These are phyloP conservation scores for Potamarius usumacintae DNA, from an alignment of 2,113 vertebrate species.

Conservation along the genomic window DNA sequence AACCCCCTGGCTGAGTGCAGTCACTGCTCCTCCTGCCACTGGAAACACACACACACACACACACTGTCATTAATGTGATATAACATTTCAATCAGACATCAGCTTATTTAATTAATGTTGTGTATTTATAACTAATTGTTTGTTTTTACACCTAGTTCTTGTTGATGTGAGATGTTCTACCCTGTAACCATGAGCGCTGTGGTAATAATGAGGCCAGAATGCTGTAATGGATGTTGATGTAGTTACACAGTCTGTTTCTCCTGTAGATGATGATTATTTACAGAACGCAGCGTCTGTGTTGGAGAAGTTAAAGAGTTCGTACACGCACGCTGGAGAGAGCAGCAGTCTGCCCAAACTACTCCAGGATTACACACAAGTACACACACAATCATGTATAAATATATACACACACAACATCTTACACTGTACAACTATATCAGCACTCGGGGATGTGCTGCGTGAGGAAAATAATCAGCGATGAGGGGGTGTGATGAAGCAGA, in stretches of 20 bases:
- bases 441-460: not conserved
- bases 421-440: not conserved
- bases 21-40: not conserved
- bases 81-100: not conserved
- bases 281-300: constrained; percentile 84
- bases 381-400: not conserved
- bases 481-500: not conserved
- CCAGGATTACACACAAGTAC: constrained; percentile 93
- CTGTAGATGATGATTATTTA: constrained; percentile 86
- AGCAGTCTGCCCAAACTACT: constrained; percentile 77
- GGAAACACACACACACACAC: too few relatives aligned
- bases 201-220: not conserved
- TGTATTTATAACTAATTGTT: not conserved
- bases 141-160: accelerated
- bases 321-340: constrained; percentile 79
- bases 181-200: not conserved
- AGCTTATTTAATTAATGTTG: not conserved
- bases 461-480: not conserved
- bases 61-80: accelerated
- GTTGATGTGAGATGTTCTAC: not conserved
- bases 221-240: not conserved
- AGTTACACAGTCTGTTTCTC: constrained; percentile 51
- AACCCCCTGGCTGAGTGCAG: not conserved
- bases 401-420: not conserved
- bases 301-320: constrained; percentile 81